phyloP scores from a whole-genome alignment of 1,140 invertebrate species.

The Brachionus manjavacas region DNA sequence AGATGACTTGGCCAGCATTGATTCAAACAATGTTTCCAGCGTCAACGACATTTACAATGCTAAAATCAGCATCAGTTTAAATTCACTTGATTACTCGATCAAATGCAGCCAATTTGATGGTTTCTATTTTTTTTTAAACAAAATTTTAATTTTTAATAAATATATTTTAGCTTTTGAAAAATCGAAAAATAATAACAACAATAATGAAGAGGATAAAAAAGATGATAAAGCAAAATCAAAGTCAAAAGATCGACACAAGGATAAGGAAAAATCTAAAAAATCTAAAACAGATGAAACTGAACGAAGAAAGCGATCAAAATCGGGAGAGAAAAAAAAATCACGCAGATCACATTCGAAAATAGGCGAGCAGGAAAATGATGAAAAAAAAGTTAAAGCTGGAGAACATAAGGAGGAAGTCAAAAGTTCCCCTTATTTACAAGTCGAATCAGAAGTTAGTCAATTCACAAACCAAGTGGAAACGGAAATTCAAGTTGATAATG shows the following conservation, averaged over 20 bases:
- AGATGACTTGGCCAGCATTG: not conserved
- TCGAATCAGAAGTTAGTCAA: not conserved
- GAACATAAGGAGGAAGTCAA: not conserved
- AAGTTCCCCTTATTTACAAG: not conserved
- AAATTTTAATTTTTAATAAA: not conserved
- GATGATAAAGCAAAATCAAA: not conserved
- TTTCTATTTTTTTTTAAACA: not conserved
- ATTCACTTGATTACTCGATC: not conserved
- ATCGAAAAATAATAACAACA: slow-evolving; percentile 12
- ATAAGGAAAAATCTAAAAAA: not conserved
- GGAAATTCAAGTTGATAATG: not conserved
- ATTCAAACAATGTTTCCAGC: not conserved
- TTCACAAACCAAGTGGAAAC: not conserved
- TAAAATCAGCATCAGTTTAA: not conserved
- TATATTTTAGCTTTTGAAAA: not conserved
- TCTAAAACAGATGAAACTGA: not conserved
- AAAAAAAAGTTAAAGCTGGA: not conserved
- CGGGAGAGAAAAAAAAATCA: not conserved
- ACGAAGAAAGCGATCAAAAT: not conserved
- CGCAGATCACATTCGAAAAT: not conserved
- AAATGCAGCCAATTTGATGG: not conserved
- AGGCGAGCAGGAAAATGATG: not conserved
- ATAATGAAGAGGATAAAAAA: not conserved
- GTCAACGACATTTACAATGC: not conserved
- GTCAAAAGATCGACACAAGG: not conserved